Conservation (phyloP, 2,888 invertebrate genomes). For the Yponomeuta cagnagella region DNA sequence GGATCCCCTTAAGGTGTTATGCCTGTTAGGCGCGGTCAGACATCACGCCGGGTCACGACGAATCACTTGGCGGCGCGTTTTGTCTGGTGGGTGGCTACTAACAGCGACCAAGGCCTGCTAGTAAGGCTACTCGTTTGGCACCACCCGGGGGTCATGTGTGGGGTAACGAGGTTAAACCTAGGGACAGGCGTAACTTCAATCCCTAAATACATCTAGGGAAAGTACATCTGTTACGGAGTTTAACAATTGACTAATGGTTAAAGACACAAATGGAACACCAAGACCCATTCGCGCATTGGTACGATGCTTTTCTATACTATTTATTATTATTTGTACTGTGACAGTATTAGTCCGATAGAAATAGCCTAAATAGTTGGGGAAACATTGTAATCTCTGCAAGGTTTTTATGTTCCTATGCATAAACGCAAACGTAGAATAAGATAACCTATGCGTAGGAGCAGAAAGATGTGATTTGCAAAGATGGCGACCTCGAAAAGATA, state of each 20-base stretch:
- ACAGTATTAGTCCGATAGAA: slow-evolving; percentile 28
- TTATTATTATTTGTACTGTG: slow-evolving; percentile 57
- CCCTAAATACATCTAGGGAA: neutral
- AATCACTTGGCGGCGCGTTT: too few relatives aligned
- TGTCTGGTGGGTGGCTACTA: too few relatives aligned
- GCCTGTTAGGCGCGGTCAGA: too few relatives aligned
- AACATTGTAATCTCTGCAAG: neutral
- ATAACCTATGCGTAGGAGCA: slow-evolving; percentile 26
- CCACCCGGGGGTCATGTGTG: too few relatives aligned
- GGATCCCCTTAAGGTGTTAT: too few relatives aligned
- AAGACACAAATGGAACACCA: slow-evolving; percentile 2
- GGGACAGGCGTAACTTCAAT: neutral
- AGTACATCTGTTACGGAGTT: neutral
- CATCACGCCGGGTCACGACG: too few relatives aligned
- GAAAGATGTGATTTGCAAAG: neutral
- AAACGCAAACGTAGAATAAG: neutral
- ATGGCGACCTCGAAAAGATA: neutral
- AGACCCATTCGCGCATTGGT: neutral
- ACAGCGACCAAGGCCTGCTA: too few relatives aligned
- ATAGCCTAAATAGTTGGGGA: neutral
- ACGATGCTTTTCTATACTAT: slow-evolving; percentile 49
- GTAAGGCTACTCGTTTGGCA: too few relatives aligned
- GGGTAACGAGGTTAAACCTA: neutral
- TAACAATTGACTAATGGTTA: slow-evolving; percentile 9
- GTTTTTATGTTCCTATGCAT: slow-evolving; percentile 3